phyloP scores from a whole-genome alignment of 1,140 invertebrate species.

The Drosophila malerkotliana region DNA sequence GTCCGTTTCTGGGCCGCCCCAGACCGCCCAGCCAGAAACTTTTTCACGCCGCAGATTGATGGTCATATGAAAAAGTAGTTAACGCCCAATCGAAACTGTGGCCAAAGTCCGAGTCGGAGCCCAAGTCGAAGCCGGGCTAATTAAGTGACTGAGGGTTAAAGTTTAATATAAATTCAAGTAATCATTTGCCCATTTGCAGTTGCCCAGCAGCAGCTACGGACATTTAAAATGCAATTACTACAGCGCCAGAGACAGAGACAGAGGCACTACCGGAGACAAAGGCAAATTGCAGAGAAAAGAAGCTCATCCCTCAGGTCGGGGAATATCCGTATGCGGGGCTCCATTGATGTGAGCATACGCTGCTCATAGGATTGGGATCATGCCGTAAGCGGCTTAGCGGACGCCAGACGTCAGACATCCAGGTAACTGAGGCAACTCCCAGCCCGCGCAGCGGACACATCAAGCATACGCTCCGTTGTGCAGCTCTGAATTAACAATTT shows the following conservation, averaged over 20 bases:
- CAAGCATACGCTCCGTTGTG: constrained; percentile 70
- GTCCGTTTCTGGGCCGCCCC: constrained; percentile 3
- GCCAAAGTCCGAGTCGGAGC: constrained; percentile 8
- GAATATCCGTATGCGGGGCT: background rate
- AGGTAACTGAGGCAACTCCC: constrained; percentile 3
- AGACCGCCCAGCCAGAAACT: constrained; percentile 34
- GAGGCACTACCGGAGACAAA: constrained; percentile 6
- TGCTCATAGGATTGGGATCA: constrained; percentile 49
- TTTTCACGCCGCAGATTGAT: constrained; percentile 68
- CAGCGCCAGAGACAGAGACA: constrained; percentile 6
- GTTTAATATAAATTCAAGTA: constrained; percentile 72
- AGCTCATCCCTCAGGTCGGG: background rate
- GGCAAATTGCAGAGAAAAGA: constrained; percentile 5
- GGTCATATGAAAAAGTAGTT: constrained; percentile 77
- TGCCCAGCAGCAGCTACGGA: constrained; percentile 21
- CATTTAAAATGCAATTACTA: constrained; percentile 77
- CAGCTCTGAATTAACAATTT: constrained; percentile 75
- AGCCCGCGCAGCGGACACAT: constrained; percentile 41
- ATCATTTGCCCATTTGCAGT: constrained; percentile 75
- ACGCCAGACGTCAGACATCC: constrained; percentile 19
- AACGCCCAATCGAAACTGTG: constrained; percentile 58
- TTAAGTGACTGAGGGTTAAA: constrained; percentile 75
- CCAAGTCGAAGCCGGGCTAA: constrained; percentile 40
- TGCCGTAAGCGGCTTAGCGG: constrained; percentile 72
- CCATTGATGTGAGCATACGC: constrained; percentile 48